phyloP scores from a whole-genome alignment of 2,113 vertebrate genomes.

The Triplophysa rosa region DNA sequence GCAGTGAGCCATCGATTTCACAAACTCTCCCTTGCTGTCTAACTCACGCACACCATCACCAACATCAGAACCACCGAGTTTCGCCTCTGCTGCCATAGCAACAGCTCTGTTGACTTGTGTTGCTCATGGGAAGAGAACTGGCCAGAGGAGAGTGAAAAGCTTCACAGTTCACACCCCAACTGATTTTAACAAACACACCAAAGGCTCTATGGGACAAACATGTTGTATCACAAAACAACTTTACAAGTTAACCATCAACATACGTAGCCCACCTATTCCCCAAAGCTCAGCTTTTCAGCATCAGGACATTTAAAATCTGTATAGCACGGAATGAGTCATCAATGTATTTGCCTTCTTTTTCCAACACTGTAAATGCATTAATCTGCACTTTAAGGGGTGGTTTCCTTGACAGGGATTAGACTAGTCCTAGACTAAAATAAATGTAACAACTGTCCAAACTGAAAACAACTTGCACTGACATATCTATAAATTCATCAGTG shows the following conservation, averaged over 20 bases:
- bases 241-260: not conserved
- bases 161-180: conserved; percentile 29
- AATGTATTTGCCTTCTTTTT: no score
- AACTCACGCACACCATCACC: conserved; percentile 12
- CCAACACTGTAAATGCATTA: no score
- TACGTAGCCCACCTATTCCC: not conserved
- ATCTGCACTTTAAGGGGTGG: no score
- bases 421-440: no score
- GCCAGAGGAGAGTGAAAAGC: conserved; percentile 16
- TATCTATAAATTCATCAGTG: no score
- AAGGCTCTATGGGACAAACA: not conserved
- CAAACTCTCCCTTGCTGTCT: not conserved
- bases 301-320: no score
- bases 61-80: conserved; percentile 35
- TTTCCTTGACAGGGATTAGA: no score
- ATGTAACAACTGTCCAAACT: no score
- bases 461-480: no score
- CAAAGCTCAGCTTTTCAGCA: not conserved
- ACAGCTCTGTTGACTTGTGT: conserved; percentile 47
- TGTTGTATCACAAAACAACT: not conserved
- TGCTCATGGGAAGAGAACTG: conserved; percentile 37
- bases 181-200: conserved; percentile 6
- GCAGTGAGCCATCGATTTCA: conserved; percentile 37
- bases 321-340: no score
- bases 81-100: conserved; percentile 49